phyloP scores from a whole-genome alignment of 2,113 vertebrate genomes.

The Solea solea region DNA sequence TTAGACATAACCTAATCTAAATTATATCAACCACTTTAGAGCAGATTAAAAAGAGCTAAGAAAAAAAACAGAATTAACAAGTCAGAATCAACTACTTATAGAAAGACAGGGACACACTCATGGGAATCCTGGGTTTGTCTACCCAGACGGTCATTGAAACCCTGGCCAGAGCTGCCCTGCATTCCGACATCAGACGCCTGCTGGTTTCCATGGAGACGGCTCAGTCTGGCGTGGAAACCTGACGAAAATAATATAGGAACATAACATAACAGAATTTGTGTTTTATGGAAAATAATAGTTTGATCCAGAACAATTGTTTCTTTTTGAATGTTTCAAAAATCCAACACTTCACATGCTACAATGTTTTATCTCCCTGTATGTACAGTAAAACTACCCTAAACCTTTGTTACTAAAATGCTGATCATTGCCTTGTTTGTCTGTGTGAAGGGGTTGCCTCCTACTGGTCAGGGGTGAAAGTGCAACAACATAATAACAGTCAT shows the following conservation, averaged over 20 bases:
- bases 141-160: conserved; percentile 83
- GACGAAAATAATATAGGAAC: not conserved
- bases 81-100: not conserved
- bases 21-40: no score
- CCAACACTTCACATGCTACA: no score
- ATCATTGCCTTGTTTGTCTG: not conserved
- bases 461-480: conserved; percentile 33
- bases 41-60: not conserved
- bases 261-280: not conserved
- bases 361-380: not conserved
- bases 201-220: conserved; percentile 86
- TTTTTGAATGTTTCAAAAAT: no score
- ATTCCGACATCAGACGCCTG: conserved; percentile 82
- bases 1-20: no score
- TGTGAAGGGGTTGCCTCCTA: conserved; percentile 33
- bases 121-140: conserved; percentile 89
- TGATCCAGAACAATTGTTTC: not conserved
- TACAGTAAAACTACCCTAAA: not conserved
- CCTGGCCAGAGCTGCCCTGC: conserved; percentile 78
- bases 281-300: not conserved
- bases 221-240: conserved; percentile 94
- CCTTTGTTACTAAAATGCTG: not conserved
- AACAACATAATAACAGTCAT: conserved; percentile 9
- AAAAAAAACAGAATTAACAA: not conserved
- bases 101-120: conserved; percentile 85